phyloP scores from a whole-genome alignment of 1,140 invertebrate genomes.

The Cotesia typhae region DNA sequence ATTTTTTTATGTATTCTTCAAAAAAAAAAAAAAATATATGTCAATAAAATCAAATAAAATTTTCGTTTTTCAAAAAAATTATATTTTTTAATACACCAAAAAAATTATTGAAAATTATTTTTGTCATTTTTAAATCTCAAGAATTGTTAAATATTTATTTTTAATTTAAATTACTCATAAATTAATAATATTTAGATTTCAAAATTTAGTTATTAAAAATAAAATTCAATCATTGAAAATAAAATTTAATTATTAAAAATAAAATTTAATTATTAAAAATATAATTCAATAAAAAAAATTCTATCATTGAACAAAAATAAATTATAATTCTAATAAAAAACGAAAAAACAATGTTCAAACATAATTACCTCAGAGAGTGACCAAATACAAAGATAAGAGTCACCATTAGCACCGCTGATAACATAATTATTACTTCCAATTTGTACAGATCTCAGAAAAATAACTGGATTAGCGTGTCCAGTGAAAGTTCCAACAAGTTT shows the following conservation, averaged over 20 bases:
- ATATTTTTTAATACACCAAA: too few species aligned
- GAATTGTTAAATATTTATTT: too few species aligned
- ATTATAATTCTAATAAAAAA: conserved; percentile 4
- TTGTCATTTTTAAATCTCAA: too few species aligned
- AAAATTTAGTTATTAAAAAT: not conserved
- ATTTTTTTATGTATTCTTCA: too few species aligned
- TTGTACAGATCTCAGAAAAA: conserved; percentile 65
- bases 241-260: too few species aligned
- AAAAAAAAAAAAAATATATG: too few species aligned
- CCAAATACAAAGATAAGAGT: conserved; percentile 72
- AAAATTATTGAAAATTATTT: too few species aligned
- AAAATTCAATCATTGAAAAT: not conserved
- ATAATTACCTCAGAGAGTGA: conserved; percentile 62
- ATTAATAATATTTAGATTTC: too few species aligned
- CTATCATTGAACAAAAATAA: conserved; percentile 25
- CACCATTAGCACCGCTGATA: conserved; percentile 70
- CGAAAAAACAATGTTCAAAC: not conserved
- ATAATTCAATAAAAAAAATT: not conserved
- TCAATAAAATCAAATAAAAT: too few species aligned
- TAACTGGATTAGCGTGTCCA: conserved; percentile 74
- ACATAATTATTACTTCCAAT: conserved; percentile 65
- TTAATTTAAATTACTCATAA: too few species aligned
- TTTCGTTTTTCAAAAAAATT: too few species aligned
- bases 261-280: not conserved
- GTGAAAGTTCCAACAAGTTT: conserved; percentile 72